Evolutionary conservation across 2,113 vertebrate species (phyloP), one percentile per base, ranked within the genome.

Genomic region (Amphiprion percula): DNA sequence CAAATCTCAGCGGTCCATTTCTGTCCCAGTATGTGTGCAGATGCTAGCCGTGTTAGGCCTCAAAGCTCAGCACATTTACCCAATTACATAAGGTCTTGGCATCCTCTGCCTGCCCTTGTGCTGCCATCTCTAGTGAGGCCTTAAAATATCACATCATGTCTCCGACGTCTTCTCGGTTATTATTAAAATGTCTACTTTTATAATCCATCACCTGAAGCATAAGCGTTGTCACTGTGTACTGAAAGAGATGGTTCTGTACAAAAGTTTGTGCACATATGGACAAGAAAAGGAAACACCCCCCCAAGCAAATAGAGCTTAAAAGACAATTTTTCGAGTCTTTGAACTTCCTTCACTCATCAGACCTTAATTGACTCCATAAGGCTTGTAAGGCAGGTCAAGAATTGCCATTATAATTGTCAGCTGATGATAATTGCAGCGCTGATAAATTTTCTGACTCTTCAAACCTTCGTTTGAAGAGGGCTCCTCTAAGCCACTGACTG

Each of bases 31-130:
- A 26, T 14, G 10, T 24, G 58, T 47, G 11, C 11, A 55, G 10
- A 62, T 16, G 0, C 23, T n/a, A 26, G 16, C 26, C 58, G 24
- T n/a, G 30, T 58, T 39, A 4, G 47, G 28, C 41, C 28, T 33
- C 14, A 15, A 23, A 44, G 55, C 30, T 44, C 24, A 62, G 56
- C 17, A 47, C 37, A 24, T 63, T 63, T 56, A 55, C 41, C 7
- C 0, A 75, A 52, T 60, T 39, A 39, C 63, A 66, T 21, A 28
- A 60, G 11, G 37, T 66, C 15, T 47, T 71, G 54, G 66, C 47
- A 19, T 71, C 24, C 5, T 54, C 14, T 26, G n/a, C 12, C 3
- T 15, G 28, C 39, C 21, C n/a, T 15, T 5, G 30, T 58, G 5
- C 21, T 10, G 23, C 30, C 44, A 14, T 47, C 53, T 37, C 21